Evolutionary conservation across 2,888 invertebrate species (phyloP).

Genomic region (Deroplatys truncata): DNA sequence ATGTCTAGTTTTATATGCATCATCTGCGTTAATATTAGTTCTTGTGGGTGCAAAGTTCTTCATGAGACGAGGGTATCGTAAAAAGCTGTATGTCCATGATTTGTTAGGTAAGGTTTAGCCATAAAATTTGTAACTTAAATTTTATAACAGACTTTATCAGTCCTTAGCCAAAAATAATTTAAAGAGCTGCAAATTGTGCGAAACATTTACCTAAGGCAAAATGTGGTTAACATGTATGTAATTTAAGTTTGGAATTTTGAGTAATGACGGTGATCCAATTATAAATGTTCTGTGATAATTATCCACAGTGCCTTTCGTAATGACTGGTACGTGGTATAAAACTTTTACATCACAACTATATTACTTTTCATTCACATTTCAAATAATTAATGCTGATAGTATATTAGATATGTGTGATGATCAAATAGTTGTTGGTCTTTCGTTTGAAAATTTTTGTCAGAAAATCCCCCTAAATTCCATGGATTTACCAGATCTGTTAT

Average conservation of each 20-base stretch:
- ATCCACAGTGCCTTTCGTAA: not conserved
- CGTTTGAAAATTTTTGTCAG: no score
- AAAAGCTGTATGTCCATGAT: constrained; percentile 68
- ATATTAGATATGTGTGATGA: no score
- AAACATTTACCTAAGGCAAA: not conserved
- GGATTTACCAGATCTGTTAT: no score
- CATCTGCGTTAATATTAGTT: constrained; percentile 69
- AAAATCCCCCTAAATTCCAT: no score
- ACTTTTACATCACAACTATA: not conserved
- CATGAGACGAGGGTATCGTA: constrained; percentile 64
- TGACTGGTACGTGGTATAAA: not conserved
- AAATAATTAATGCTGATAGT: not conserved
- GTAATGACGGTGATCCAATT: not conserved
- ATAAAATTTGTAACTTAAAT: not conserved
- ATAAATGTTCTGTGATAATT: not conserved
- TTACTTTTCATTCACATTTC: not conserved
- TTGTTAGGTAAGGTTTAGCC: constrained; percentile 66
- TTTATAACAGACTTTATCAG: not conserved
- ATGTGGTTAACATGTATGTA: not conserved
- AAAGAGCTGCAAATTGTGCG: not conserved
- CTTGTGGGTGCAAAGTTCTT: constrained; percentile 73
- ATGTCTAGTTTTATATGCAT: constrained; percentile 69
- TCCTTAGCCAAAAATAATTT: not conserved
- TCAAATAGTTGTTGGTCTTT: no score
- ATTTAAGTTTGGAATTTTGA: not conserved